Percentiles rank a stretch among this genome's conserved stretches.
Conservation (phyloP, 2,888 invertebrate species). For the Suillia variegata region DNA sequence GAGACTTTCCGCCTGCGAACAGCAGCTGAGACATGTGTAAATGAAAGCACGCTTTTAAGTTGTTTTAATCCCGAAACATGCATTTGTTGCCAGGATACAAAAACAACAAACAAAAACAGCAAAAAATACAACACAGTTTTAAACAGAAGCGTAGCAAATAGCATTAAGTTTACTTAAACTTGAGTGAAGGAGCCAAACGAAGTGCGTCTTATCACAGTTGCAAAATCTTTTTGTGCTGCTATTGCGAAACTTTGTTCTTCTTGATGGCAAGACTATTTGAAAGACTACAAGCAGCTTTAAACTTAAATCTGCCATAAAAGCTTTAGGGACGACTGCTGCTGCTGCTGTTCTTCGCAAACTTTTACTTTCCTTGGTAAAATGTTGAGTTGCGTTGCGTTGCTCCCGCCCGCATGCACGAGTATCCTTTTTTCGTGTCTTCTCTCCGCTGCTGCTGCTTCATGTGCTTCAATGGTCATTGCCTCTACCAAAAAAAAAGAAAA, state of each 20-base stretch:
- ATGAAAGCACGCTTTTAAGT: background rate
- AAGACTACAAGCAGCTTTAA: too few species aligned
- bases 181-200: background rate
- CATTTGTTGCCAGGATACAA: constrained; percentile 1
- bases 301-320: too few species aligned
- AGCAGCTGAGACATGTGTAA: constrained; percentile 2
- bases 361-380: background rate
- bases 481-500: background rate
- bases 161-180: background rate
- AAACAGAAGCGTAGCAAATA: background rate
- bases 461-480: constrained; percentile 5
- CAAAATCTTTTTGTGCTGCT: background rate
- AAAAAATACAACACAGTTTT: background rate
- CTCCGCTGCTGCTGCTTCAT: too few species aligned
- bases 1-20: too few species aligned
- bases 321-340: too few species aligned
- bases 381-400: background rate
- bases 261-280: too few species aligned
- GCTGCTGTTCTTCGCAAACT: too few species aligned
- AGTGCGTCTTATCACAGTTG: background rate
- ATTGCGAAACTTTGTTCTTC: too few species aligned
- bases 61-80: constrained; percentile 12
- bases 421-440: too few species aligned
- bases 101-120: background rate
- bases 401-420: background rate